Evolutionary conservation across 1,140 invertebrate species (phyloP).

Genomic region (Camponotus vicinus): DNA sequence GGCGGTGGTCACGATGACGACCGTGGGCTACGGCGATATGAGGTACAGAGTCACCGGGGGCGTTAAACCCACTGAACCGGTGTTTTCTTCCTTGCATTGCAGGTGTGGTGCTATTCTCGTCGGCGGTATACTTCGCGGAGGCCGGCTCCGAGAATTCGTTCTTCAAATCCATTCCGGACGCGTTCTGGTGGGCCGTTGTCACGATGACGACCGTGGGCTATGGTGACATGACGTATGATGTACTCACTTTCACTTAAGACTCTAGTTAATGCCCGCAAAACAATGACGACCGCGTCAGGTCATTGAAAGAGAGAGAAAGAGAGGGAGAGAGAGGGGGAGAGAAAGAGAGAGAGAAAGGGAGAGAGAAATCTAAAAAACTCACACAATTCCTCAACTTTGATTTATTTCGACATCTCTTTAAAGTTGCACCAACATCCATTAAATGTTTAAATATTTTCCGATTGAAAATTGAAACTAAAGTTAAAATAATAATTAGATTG

Average conservation of each 20-base stretch:
- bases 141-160: slow-evolving; percentile 97
- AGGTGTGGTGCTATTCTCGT: slow-evolving; percentile 99
- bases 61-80: slow-evolving; percentile 84
- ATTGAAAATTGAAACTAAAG: background rate
- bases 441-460: background rate
- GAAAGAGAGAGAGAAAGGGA: background rate
- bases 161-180: slow-evolving; percentile 99
- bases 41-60: slow-evolving; percentile 89
- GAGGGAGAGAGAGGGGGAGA: background rate
- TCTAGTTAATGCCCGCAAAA: slow-evolving; percentile 87
- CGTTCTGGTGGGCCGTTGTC: slow-evolving; percentile 96
- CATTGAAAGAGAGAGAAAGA: background rate
- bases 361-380: slow-evolving; percentile 59
- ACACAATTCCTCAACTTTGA: slow-evolving; percentile 54
- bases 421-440: slow-evolving; percentile 26
- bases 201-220: slow-evolving; percentile 98
- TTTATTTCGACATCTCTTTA: slow-evolving; percentile 23
- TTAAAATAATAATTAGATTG: background rate
- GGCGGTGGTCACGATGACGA: slow-evolving; percentile 99
- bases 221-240: slow-evolving; percentile 99
- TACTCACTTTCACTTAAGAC: slow-evolving; percentile 90
- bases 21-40: slow-evolving; percentile 99
- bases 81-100: slow-evolving; percentile 88
- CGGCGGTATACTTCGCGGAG: slow-evolving; percentile 99
- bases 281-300: slow-evolving; percentile 33